Percentiles rank a stretch among this genome's conserved stretches.
These are phyloP conservation scores for Heliothis peltigera DNA, from an alignment of 2,888 invertebrate genomes.

Conservation along the genomic window DNA sequence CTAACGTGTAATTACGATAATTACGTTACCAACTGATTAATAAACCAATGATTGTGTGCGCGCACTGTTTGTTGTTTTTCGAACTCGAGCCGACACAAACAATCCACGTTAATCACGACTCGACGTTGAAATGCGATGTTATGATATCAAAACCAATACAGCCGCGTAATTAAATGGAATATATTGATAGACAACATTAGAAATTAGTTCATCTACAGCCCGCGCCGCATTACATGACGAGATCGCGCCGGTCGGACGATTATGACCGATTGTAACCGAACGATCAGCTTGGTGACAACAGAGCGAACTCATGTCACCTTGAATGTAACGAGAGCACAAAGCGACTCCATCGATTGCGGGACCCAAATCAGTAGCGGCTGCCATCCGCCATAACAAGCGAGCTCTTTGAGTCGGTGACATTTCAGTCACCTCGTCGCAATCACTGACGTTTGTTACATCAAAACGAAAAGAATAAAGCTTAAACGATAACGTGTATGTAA, in stretches of 20 bases:
- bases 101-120: constrained; percentile 54
- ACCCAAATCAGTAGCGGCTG: constrained; percentile 33
- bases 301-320: constrained; percentile 30
- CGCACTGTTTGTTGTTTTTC: constrained; percentile 60
- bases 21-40: constrained; percentile 57
- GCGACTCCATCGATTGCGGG: constrained; percentile 33
- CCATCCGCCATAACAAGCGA: constrained; percentile 26
- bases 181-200: constrained; percentile 38
- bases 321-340: constrained; percentile 27
- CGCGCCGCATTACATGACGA: not conserved
- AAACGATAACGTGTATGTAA: constrained; percentile 57
- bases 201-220: constrained; percentile 21
- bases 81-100: constrained; percentile 48
- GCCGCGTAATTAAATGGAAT: constrained; percentile 37
- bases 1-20: constrained; percentile 53
- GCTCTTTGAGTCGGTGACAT: constrained; percentile 34
- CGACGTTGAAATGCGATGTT: constrained; percentile 39
- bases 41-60: constrained; percentile 54
- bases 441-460: constrained; percentile 53
- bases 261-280: constrained; percentile 17
- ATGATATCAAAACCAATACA: constrained; percentile 46
- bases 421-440: constrained; percentile 41
- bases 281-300: constrained; percentile 25
- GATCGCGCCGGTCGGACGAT: constrained; percentile 12
- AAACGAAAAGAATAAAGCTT: constrained; percentile 52